Conservation (phyloP, 2,113 vertebrate genomes). For the Sylvietta virens region DNA sequence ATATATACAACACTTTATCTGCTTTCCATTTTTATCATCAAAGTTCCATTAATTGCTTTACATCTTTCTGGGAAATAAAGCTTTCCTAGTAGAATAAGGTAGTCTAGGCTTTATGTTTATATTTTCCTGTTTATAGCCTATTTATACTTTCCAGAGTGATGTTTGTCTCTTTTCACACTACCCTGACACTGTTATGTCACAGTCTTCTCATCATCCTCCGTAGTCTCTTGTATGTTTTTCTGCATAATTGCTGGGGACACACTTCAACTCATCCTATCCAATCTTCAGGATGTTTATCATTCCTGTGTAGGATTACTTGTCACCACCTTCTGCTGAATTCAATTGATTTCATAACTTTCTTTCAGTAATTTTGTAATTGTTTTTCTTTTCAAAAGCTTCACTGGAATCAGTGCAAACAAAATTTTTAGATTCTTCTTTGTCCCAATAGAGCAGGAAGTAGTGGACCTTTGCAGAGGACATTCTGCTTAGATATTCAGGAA, state of each 20-base stretch:
- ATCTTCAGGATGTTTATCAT: neutral
- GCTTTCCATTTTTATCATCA: neutral
- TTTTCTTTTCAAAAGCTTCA: neutral
- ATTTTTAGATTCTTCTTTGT: neutral
- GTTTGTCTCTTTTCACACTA: neutral
- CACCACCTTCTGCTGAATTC: neutral
- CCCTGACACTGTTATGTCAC: neutral
- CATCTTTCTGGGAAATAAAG: neutral
- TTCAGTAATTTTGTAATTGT: neutral
- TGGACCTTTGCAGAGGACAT: conserved; percentile 19
- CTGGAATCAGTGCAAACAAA: neutral
- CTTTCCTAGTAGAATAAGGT: neutral
- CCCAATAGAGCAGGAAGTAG: neutral
- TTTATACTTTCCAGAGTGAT: neutral
- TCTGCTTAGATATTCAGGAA: conserved; percentile 35
- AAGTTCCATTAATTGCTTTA: neutral
- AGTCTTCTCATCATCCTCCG: neutral
- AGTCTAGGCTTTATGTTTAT: neutral
- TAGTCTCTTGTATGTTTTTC: neutral
- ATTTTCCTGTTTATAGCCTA: neutral
- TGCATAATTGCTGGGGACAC: neutral
- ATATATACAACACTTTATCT: neutral
- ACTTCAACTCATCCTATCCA: neutral
- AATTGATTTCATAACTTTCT: neutral
- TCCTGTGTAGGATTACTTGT: neutral